Percentiles rank a stretch among this genome's conserved stretches.
These are phyloP conservation scores for Nephrotoma guestfalica DNA, from an alignment of 2,888 invertebrate species.

Conservation along the genomic window DNA sequence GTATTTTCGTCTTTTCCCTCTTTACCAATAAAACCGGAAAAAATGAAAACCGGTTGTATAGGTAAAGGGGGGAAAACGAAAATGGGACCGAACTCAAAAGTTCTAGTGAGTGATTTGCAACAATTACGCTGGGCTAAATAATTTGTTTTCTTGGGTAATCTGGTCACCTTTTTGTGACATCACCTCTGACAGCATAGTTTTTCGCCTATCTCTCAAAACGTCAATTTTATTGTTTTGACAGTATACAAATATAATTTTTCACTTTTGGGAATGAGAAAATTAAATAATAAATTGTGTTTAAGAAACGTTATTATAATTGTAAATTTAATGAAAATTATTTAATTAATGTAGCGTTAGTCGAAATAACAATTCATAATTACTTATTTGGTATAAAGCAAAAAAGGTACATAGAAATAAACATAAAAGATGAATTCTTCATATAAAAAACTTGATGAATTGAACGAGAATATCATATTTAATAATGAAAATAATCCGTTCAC, in stretches of 20 bases:
- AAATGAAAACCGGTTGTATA: too few relatives aligned
- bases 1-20: too few relatives aligned
- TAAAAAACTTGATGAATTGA: neutral
- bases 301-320: neutral
- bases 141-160: neutral
- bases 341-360: neutral
- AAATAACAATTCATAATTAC: neutral
- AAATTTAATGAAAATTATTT: neutral
- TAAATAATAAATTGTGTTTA: neutral
- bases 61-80: too few relatives aligned
- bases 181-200: neutral
- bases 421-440: neutral
- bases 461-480: neutral
- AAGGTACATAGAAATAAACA: neutral
- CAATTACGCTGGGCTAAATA: too few relatives aligned
- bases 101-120: too few relatives aligned
- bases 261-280: neutral
- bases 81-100: too few relatives aligned
- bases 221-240: neutral
- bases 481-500: neutral
- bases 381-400: neutral
- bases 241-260: neutral
- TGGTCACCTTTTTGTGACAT: neutral
- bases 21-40: too few relatives aligned
- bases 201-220: neutral